Percentiles rank a stretch among this genome's conserved stretches.
Evolutionary conservation across 1,140 invertebrate genomes (phyloP).

Genomic region (Tetramorium parvispinum): DNA sequence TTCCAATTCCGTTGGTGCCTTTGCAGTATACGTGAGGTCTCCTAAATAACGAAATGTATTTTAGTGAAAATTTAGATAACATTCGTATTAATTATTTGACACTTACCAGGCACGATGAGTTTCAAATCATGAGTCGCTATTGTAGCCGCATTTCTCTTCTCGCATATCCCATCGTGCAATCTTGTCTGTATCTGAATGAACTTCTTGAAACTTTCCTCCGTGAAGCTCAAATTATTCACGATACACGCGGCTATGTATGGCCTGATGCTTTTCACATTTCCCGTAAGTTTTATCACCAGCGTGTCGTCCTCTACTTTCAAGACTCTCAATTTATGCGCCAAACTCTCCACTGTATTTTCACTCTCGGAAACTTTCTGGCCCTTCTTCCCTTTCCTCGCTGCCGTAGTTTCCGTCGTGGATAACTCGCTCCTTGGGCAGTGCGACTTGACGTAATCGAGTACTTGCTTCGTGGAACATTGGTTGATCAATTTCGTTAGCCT

Average conservation of each 20-base stretch:
- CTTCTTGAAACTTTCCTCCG: constrained; percentile 89
- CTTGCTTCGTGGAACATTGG: constrained; percentile 89
- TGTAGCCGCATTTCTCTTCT: constrained; percentile 91
- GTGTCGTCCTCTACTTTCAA: constrained; percentile 87
- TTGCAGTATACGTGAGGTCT: constrained; percentile 89
- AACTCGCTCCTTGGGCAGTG: constrained; percentile 86
- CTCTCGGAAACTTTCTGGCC: constrained; percentile 80
- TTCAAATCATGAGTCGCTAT: constrained; percentile 93
- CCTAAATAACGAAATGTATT: constrained; percentile 78
- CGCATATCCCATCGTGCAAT: constrained; percentile 92
- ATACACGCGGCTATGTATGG: constrained; percentile 92
- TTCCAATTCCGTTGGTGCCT: constrained; percentile 87
- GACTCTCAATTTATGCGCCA: constrained; percentile 82
- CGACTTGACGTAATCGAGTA: constrained; percentile 89
- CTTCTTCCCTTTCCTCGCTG: constrained; percentile 86
- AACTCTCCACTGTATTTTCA: constrained; percentile 74
- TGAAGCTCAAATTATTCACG: constrained; percentile 89
- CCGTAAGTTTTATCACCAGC: constrained; percentile 86
- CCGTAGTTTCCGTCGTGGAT: constrained; percentile 70
- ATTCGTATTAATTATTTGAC: not conserved
- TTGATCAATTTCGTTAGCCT: constrained; percentile 90
- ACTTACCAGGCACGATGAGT: constrained; percentile 86
- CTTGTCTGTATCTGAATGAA: constrained; percentile 93
- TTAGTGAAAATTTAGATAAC: constrained; percentile 17
- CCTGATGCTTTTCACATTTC: constrained; percentile 87